A percentile compares a stretch with the other conserved stretches of the same genome.
phyloP scores from a whole-genome alignment of 2,797 vertebrate genomes.

The Paramormyrops hopkinsi region DNA sequence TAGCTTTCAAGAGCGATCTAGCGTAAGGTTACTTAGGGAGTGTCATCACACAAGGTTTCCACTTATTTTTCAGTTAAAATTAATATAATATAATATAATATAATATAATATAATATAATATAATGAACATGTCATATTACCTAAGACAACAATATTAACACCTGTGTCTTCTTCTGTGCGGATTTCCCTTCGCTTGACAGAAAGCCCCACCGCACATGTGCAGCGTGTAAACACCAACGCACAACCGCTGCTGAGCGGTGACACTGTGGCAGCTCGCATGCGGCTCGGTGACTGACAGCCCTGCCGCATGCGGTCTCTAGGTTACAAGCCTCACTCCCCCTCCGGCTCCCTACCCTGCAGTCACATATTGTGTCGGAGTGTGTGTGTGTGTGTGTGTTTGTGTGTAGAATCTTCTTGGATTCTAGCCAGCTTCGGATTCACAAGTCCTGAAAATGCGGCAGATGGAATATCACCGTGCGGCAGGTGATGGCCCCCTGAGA shows the following conservation, averaged over 20 bases:
- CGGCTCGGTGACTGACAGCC: conserved; percentile 17
- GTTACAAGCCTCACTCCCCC: conserved; percentile 4
- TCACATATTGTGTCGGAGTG: background rate
- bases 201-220: background rate
- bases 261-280: conserved; percentile 3
- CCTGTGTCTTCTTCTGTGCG: background rate
- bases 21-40: background rate
- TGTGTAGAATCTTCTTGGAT: conserved; percentile 35
- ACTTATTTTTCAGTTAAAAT: background rate
- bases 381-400: background rate
- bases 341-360: conserved; percentile 31
- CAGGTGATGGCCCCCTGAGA: conserved; percentile 56
- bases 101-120: background rate
- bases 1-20: background rate
- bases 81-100: background rate
- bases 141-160: background rate
- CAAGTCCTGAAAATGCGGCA: conserved; percentile 44
- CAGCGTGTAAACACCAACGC: background rate
- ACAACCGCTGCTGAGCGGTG: background rate
- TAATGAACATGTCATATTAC: background rate
- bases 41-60: background rate
- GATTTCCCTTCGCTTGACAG: background rate
- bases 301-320: conserved; percentile 20
- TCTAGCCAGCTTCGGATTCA: conserved; percentile 55
- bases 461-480: conserved; percentile 53